Percentiles rank a stretch among this genome's conserved stretches.
Evolutionary conservation across 2,113 vertebrate species (phyloP).

Genomic region (Stomatorhinus ivindoensis): DNA sequence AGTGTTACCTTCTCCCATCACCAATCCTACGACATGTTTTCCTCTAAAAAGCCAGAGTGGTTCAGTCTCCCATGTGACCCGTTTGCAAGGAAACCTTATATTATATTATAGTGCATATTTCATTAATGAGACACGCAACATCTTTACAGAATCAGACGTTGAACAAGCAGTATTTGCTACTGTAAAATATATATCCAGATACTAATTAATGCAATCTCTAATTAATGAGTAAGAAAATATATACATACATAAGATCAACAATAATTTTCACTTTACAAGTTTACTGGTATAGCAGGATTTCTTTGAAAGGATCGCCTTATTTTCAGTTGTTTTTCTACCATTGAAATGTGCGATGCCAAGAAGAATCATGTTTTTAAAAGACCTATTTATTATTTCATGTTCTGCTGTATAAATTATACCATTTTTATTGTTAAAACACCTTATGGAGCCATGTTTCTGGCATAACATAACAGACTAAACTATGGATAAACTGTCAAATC

Average conservation of each 20-base stretch:
- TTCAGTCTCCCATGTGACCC: neutral
- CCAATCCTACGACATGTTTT: neutral
- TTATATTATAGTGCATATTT: neutral
- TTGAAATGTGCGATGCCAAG: neutral
- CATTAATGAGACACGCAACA: neutral
- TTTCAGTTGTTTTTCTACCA: neutral
- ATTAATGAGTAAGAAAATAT: neutral
- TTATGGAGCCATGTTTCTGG: neutral
- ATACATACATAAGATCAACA: neutral
- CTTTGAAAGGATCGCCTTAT: neutral
- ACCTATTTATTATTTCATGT: neutral
- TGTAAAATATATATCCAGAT: neutral
- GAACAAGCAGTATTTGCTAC: neutral
- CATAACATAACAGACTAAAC: neutral
- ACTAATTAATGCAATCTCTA: neutral
- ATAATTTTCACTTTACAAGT: no score
- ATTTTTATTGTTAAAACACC: neutral
- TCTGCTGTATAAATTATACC: neutral
- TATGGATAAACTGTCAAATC: neutral
- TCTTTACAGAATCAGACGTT: neutral
- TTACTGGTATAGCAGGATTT: no score
- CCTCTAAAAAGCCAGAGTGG: neutral
- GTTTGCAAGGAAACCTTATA: neutral
- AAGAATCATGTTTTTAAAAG: neutral
- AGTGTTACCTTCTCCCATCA: neutral